These are phyloP conservation scores for Copidosoma floridanum DNA, from an alignment of 1,140 invertebrate genomes.

Conservation along the genomic window DNA sequence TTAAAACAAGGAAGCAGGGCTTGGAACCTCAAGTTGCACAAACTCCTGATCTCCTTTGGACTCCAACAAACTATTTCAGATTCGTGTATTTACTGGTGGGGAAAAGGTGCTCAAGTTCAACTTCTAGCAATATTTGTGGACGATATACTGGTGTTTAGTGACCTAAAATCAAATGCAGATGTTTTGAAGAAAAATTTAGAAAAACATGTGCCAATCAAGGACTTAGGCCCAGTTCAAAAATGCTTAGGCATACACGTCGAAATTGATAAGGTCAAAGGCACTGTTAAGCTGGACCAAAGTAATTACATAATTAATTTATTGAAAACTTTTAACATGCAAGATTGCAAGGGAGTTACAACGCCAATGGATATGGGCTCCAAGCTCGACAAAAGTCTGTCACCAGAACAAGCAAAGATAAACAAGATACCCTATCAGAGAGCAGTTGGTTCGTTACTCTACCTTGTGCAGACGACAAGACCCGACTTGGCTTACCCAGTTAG, in stretches of 20 bases:
- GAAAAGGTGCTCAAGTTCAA: too few species aligned
- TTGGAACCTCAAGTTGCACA: not conserved
- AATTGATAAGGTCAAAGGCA: not conserved
- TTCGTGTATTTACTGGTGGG: not conserved
- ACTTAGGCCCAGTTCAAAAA: too few species aligned
- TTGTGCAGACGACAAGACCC: not conserved
- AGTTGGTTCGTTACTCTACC: not conserved
- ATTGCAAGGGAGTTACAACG: not conserved
- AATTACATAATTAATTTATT: too few species aligned
- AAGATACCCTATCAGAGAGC: not conserved
- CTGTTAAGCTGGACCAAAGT: not conserved
- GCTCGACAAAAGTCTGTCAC: too few species aligned
- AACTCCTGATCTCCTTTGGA: not conserved
- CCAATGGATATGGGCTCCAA: not conserved
- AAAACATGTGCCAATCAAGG: too few species aligned
- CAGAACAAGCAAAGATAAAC: too few species aligned
- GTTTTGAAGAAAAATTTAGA: not conserved
- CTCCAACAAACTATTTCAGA: not conserved
- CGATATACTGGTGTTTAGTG: too few species aligned
- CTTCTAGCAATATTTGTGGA: too few species aligned
- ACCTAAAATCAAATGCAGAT: too few species aligned
- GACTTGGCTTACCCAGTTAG: not conserved
- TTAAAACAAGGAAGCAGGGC: not conserved
- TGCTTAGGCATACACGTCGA: not conserved
- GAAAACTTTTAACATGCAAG: not conserved